Evolutionary conservation across 2,113 vertebrate species (phyloP), one percentile per base, ranked within the genome.

Genomic region (Cephalopholis sonnerati): DNA sequence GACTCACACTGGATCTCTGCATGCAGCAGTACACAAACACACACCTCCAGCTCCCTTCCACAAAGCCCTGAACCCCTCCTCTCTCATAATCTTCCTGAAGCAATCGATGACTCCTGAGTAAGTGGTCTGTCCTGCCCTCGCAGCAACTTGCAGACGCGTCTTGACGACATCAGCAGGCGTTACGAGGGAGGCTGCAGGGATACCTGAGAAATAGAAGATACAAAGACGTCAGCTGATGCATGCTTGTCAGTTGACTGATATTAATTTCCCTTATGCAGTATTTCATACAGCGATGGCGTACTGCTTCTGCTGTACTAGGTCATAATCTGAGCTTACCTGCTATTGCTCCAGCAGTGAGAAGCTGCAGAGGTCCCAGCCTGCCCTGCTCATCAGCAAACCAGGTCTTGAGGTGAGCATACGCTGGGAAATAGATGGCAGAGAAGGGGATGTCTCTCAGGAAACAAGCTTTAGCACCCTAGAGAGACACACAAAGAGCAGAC

Each of bases 391-490:
- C 98, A 41, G 97, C 95, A 29, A 99, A 55, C n/a, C 86, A 54
- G 32, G 96, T 13, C 93, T 99, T 99, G 87, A 93, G 96, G 79
- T 99, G 98, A 83, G 98, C 98, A 69, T 99, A 99, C 77, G 96
- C 97, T 0, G 98, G 98, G 93, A 99, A 99, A 94, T 99, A 99
- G 93, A 99, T 99, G 64, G 97, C 98, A 51, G 98, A 99, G 96
- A 99, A 99, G 81, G 98, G 98, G 96, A 99, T 99, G 95, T 99
- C 98, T 92, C 98, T 96, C 90, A 99, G 96, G 94, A 99, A 99
- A 93, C 98, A 99, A 0, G 98, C 98, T 96, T 99, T 99, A 89
- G 98, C 98, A 92, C 98, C 98, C 98, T 99, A 90, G 8, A 73
- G 2, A 59, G 59, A 81, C 12, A 72, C 17, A 86, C 7, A 78